These are phyloP conservation scores for Diorhabda sublineata DNA, from an alignment of 1,140 invertebrate species.

Conservation along the genomic window DNA sequence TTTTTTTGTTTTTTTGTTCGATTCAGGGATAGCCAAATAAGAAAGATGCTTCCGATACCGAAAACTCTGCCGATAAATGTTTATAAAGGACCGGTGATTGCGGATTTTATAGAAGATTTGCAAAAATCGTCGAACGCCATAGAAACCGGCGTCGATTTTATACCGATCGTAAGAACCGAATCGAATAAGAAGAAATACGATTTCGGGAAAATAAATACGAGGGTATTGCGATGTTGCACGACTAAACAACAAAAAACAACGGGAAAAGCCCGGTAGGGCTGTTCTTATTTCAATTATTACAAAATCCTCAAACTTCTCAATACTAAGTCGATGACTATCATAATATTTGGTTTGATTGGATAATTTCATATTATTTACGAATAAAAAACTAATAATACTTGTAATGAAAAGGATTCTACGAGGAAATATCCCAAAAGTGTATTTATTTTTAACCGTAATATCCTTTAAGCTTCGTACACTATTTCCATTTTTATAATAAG, in stretches of 20 bases:
- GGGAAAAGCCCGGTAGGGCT: not conserved
- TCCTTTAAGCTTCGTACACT: no score
- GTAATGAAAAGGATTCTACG: no score
- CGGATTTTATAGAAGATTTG: constrained; percentile 54
- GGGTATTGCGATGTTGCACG: constrained; percentile 31
- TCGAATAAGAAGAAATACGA: constrained; percentile 15
- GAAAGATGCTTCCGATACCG: constrained; percentile 26
- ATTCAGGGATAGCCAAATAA: constrained; percentile 4
- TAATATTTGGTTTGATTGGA: not conserved
- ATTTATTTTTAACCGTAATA: no score
- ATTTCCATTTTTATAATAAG: no score
- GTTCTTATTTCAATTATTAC: not conserved
- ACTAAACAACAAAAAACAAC: constrained; percentile 24
- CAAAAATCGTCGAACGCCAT: constrained; percentile 21
- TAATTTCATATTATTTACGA: no score
- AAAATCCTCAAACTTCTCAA: constrained; percentile 23
- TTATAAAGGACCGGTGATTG: constrained; percentile 53
- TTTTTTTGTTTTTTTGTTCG: not conserved
- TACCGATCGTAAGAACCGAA: constrained; percentile 21
- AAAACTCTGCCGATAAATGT: constrained; percentile 22
- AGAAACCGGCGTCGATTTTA: constrained; percentile 32
- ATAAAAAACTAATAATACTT: no score
- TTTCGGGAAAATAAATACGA: constrained; percentile 23
- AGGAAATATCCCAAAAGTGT: no score
- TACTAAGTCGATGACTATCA: not conserved